These are phyloP conservation scores for Mormyrus proboscirostris DNA, from an alignment of 2,797 vertebrate genomes.

Conservation along the genomic window DNA sequence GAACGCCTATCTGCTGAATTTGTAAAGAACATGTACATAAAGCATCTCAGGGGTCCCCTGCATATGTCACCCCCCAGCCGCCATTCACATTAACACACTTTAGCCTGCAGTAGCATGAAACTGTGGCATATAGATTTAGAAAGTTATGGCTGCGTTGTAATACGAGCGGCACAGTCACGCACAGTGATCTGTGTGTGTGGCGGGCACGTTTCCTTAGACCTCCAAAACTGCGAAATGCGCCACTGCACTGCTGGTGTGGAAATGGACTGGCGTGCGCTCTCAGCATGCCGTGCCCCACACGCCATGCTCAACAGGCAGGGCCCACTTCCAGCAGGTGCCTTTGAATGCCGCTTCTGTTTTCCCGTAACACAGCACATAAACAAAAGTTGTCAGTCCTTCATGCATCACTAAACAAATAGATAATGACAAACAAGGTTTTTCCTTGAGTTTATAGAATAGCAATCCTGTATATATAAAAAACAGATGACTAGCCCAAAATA, in stretches of 20 bases:
- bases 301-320: background rate
- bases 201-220: background rate
- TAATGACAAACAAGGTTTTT: background rate
- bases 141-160: background rate
- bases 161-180: background rate
- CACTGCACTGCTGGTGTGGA: background rate
- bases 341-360: background rate
- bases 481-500: background rate
- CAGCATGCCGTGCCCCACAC: background rate
- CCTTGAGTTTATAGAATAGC: background rate
- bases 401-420: constrained; percentile 6
- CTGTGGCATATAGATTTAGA: background rate
- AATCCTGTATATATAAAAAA: background rate
- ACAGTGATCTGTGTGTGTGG: background rate
- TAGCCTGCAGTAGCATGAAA: background rate
- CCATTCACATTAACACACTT: constrained; percentile 1
- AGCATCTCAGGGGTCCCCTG: background rate
- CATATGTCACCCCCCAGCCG: background rate
- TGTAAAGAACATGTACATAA: background rate
- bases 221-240: background rate
- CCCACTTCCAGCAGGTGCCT: background rate
- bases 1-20: background rate
- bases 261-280: background rate
- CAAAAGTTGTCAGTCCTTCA: background rate
- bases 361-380: background rate